Percentiles rank a stretch among this genome's conserved stretches.
These are phyloP conservation scores for Cladopsammia gracilis DNA, from an alignment of 64 coral and sea anemone genomes.

Conservation along the genomic window DNA sequence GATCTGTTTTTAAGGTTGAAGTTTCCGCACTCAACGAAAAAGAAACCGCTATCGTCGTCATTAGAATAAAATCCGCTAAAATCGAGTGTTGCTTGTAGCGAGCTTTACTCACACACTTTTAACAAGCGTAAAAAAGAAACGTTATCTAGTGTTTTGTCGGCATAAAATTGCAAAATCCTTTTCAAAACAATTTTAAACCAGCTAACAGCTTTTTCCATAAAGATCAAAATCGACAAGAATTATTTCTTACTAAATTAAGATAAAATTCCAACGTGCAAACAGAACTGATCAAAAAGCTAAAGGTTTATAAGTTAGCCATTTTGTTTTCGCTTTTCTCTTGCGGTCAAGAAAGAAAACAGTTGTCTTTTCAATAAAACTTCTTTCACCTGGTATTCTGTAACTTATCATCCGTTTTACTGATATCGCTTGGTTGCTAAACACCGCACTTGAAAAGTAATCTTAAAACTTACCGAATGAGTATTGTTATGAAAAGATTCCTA, in stretches of 20 bases:
- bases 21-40: background rate
- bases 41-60: background rate
- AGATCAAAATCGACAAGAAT: slow-evolving; percentile 1
- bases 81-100: background rate
- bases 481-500: background rate
- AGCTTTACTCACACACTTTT: background rate
- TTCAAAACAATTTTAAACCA: slow-evolving; percentile 2
- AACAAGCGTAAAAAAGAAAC: background rate
- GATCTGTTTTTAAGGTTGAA: too few relatives aligned
- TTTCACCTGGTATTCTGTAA: background rate
- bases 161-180: background rate
- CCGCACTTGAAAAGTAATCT: background rate
- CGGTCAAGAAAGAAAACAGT: slow-evolving; percentile 9
- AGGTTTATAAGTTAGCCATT: too few relatives aligned
- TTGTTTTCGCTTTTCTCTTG: slow-evolving; percentile 8
- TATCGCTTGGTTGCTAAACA: background rate
- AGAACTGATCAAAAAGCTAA: background rate
- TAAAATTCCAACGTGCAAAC: background rate
- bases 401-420: background rate
- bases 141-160: background rate
- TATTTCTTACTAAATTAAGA: background rate
- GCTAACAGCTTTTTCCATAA: background rate
- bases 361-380: background rate
- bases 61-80: background rate
- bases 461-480: background rate